Evolutionary conservation across 2,113 vertebrate species (phyloP).

Genomic region (Bubo scandiacus): DNA sequence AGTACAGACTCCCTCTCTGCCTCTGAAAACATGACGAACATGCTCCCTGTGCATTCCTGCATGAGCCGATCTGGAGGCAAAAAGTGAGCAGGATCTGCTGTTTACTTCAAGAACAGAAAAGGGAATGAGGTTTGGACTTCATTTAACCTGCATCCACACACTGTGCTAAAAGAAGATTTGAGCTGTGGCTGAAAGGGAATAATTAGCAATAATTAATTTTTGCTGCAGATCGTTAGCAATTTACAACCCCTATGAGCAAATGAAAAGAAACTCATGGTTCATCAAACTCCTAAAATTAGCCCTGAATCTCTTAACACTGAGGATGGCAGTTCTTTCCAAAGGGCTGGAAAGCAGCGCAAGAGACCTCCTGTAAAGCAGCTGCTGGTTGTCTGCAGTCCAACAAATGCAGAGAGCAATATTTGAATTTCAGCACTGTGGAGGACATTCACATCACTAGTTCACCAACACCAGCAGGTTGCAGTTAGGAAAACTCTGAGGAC

Average conservation of each 20-base stretch:
- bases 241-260: conserved; percentile 33
- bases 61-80: background rate
- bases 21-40: background rate
- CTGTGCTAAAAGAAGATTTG: background rate
- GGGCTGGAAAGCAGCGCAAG: background rate
- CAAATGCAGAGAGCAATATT: rapidly evolving
- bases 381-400: background rate
- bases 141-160: background rate
- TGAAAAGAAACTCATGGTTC: conserved; percentile 39
- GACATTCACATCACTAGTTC: background rate
- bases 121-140: background rate
- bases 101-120: conserved; percentile 11
- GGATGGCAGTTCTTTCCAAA: background rate
- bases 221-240: conserved; percentile 31
- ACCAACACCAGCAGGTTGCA: background rate
- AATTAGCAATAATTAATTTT: conserved; percentile 60
- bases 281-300: conserved; percentile 41
- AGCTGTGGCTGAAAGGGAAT: conserved; percentile 28
- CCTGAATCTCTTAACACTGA: background rate
- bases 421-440: background rate
- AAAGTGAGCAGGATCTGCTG: background rate
- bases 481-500: background rate
- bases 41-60: background rate
- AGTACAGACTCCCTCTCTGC: background rate
- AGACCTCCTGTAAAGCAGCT: background rate